Conservation (phyloP, 2,797 vertebrate species). For the Carcharodon carcharias region DNA sequence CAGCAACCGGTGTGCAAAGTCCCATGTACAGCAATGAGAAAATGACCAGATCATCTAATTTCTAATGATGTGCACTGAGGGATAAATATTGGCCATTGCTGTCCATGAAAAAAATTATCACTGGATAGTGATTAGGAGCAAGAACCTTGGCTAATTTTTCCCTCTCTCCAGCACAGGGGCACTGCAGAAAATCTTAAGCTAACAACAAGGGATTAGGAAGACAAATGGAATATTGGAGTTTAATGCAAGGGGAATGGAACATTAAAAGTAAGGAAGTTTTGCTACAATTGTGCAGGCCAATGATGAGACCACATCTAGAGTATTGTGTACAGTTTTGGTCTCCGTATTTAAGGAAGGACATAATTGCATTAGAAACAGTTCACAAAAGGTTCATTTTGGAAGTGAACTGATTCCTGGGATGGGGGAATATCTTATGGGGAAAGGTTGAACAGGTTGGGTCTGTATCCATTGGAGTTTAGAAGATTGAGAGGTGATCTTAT, state of each 20-base stretch:
- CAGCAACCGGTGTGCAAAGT: background rate
- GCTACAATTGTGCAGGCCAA: no score
- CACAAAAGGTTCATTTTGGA: no score
- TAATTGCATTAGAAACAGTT: no score
- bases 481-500: no score
- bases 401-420: background rate
- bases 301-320: no score
- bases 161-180: background rate
- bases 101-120: background rate
- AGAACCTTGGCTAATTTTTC: background rate
- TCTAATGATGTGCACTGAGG: background rate
- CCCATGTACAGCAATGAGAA: background rate
- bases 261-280: no score
- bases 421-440: no score
- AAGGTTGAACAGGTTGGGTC: no score
- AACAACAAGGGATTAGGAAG: background rate
- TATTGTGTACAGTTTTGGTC: no score
- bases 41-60: background rate
- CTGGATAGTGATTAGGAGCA: background rate
- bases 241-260: no score
- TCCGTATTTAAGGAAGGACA: no score
- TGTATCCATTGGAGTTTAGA: no score
- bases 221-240: background rate
- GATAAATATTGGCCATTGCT: background rate
- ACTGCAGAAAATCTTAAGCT: background rate